Percentiles rank a stretch among this genome's conserved stretches.
Conservation (phyloP, 2,797 vertebrate genomes). For the Karalla daura region DNA sequence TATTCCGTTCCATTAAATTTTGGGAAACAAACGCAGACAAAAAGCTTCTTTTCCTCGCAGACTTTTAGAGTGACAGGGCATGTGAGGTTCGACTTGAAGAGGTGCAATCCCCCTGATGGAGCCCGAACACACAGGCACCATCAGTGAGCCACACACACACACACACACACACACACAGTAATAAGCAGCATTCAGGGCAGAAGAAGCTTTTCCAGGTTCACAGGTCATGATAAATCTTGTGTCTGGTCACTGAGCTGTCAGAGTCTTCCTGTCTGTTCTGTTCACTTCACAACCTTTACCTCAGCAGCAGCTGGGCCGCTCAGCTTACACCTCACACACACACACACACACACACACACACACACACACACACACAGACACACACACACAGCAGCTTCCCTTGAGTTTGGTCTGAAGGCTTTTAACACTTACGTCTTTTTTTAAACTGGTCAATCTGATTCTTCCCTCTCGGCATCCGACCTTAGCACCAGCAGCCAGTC, state of each 20-base stretch:
- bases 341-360: constrained; percentile 14
- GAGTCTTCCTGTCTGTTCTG: constrained; percentile 34
- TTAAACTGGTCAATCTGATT: constrained; percentile 28
- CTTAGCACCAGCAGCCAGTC: constrained; percentile 10
- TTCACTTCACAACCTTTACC: constrained; percentile 44
- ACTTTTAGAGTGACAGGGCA: constrained; percentile 52
- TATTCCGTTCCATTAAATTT: constrained; percentile 74
- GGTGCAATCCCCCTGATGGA: constrained; percentile 63
- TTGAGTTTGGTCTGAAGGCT: constrained; percentile 39
- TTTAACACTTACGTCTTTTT: constrained; percentile 53
- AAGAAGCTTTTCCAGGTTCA: constrained; percentile 51
- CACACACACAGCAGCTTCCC: neutral
- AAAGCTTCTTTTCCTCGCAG: constrained; percentile 50
- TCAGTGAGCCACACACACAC: neutral
- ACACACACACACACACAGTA: neutral
- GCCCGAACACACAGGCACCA: constrained; percentile 15
- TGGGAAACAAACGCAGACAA: constrained; percentile 54
- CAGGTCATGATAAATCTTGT: constrained; percentile 44
- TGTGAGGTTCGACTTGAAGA: constrained; percentile 49
- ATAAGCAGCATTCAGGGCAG: constrained; percentile 27
- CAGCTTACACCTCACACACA: constrained; percentile 6
- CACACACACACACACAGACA: constrained; percentile 17
- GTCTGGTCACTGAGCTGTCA: constrained; percentile 49
- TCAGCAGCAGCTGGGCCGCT: constrained; percentile 37
- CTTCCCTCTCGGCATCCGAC: constrained; percentile 18